Evolutionary conservation across 2,888 invertebrate species (phyloP).

Genomic region (Leucophora obtusa): DNA sequence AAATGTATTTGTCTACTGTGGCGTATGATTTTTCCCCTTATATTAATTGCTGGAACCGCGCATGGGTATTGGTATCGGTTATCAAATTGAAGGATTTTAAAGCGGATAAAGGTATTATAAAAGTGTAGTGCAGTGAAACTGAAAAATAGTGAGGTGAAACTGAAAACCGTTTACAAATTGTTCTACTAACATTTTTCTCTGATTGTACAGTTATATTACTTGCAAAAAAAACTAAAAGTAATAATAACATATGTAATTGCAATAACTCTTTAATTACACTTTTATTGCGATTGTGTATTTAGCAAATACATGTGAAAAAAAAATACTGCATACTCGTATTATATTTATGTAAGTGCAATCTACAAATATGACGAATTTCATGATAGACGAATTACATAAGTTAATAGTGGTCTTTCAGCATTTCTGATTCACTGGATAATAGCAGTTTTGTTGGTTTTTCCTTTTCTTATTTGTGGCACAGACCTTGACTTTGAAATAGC

Average conservation of each 20-base stretch:
- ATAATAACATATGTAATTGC: constrained; percentile 1
- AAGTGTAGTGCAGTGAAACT: no score
- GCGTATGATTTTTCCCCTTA: no score
- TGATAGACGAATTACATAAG: constrained; percentile 5
- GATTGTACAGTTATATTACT: no score
- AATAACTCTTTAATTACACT: constrained; percentile 27
- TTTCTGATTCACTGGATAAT: constrained; percentile 12
- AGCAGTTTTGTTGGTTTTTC: neutral
- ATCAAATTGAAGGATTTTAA: no score
- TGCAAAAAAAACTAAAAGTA: constrained; percentile 8
- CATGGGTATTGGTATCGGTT: no score
- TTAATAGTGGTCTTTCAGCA: constrained; percentile 19
- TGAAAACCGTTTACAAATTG: no score
- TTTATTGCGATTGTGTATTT: neutral
- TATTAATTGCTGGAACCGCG: no score
- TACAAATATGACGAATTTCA: constrained; percentile 1
- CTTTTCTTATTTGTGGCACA: constrained; percentile 29
- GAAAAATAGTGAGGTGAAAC: no score
- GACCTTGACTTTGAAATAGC: constrained; percentile 73
- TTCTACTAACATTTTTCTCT: no score
- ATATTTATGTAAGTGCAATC: neutral
- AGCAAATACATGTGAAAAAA: neutral
- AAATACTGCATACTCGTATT: neutral
- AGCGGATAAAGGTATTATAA: no score
- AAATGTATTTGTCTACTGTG: no score